These are phyloP conservation scores for Zosterops borbonicus DNA, from an alignment of 2,113 vertebrate genomes.

Conservation along the genomic window DNA sequence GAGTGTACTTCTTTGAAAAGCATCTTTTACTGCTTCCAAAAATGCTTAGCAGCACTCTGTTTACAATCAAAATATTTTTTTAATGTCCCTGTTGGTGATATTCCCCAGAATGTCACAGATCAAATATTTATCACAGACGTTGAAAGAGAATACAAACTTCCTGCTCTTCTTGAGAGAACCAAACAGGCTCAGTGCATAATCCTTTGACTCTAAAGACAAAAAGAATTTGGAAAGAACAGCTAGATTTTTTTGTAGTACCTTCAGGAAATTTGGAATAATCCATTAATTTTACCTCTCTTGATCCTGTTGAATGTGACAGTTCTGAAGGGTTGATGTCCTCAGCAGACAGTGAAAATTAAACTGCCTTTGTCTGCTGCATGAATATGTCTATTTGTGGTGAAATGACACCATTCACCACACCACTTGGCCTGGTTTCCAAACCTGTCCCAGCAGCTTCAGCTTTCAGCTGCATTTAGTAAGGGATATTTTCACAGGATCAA, in stretches of 20 bases:
- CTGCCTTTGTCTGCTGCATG: background rate
- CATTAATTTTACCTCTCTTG: background rate
- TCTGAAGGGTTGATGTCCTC: background rate
- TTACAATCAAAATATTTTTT: background rate
- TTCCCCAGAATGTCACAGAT: constrained; percentile 27
- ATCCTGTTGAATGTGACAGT: background rate
- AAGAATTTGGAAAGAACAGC: background rate
- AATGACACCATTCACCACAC: background rate
- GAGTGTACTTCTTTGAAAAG: background rate
- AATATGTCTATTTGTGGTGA: background rate
- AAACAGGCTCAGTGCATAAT: background rate
- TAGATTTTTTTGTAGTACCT: background rate
- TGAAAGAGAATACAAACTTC: constrained; percentile 63
- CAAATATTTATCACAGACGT: constrained; percentile 64
- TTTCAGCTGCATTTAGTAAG: background rate
- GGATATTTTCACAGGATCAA: background rate
- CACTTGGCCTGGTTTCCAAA: background rate
- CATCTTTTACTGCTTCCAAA: background rate
- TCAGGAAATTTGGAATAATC: background rate
- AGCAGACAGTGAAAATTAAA: background rate
- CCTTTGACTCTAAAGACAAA: background rate
- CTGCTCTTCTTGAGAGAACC: background rate
- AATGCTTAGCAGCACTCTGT: background rate
- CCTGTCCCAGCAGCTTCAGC: background rate
- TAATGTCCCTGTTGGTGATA: background rate